Conservation (phyloP, 2,113 vertebrate genomes). For the Brachionichthys hirsutus region DNA sequence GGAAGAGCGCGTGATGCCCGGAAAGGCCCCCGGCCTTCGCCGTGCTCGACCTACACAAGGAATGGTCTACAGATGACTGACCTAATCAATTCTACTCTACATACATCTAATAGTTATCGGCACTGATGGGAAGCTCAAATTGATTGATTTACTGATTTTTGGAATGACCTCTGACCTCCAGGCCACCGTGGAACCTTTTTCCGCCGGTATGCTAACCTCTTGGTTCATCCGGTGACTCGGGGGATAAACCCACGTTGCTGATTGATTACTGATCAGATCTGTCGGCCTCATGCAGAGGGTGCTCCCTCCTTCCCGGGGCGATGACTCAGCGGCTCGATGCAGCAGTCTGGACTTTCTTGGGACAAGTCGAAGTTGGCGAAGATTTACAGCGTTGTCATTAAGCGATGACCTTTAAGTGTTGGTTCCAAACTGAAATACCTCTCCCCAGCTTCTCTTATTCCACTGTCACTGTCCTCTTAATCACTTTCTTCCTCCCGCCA, state of each 20-base stretch:
- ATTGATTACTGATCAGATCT: constrained; percentile 27
- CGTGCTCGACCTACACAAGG: no score
- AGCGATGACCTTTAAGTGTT: neutral
- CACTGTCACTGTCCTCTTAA: neutral
- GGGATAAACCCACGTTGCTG: constrained; percentile 1
- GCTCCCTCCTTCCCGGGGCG: constrained; percentile 5
- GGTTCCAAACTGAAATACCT: neutral
- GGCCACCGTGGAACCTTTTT: neutral
- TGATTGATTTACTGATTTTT: neutral
- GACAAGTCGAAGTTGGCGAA: constrained; percentile 2
- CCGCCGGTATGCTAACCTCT: constrained; percentile 4
- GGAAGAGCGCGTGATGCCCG: no score
- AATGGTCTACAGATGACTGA: neutral
- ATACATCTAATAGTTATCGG: neutral
- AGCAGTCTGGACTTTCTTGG: constrained; percentile 12
- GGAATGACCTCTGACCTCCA: neutral
- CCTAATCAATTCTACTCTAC: neutral
- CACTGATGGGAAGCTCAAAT: neutral
- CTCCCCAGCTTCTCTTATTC: neutral
- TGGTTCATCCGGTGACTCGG: neutral
- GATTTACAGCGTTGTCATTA: neutral
- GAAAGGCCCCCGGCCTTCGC: no score
- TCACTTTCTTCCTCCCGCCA: neutral
- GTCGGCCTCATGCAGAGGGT: neutral
- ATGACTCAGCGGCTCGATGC: constrained; percentile 60